Percentiles rank a stretch among this genome's conserved stretches.
Evolutionary conservation across 2,888 invertebrate genomes (phyloP).

Genomic region (Drosophila atripex): DNA sequence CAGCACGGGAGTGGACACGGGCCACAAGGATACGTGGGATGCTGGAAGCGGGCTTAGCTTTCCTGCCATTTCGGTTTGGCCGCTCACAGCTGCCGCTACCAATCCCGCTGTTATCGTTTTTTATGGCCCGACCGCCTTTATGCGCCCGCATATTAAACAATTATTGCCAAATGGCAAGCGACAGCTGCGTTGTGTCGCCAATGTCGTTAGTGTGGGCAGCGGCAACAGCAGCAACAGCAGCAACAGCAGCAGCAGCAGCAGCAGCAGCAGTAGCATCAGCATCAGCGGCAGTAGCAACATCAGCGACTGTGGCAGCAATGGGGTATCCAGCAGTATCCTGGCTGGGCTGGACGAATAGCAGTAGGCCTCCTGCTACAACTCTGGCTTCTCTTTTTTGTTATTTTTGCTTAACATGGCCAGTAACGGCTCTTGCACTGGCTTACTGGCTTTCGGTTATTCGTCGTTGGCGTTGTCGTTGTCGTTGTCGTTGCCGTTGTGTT

Average conservation of each 20-base stretch:
- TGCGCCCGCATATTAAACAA: constrained; percentile 80
- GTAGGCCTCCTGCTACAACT: constrained; percentile 37
- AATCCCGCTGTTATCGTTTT: constrained; percentile 52
- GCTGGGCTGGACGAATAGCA: constrained; percentile 26
- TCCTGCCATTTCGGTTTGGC: constrained; percentile 48
- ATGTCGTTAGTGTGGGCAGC: constrained; percentile 71
- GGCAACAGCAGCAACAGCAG: constrained; percentile 10
- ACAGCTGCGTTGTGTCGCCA: constrained; percentile 76
- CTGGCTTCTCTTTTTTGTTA: constrained; percentile 37
- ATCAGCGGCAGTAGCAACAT: not conserved
- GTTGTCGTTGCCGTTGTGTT: not conserved
- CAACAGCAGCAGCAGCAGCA: constrained; percentile 1
- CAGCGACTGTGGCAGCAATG: not conserved
- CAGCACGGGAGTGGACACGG: constrained; percentile 14
- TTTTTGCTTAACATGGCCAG: constrained; percentile 52
- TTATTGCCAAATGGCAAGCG: constrained; percentile 81
- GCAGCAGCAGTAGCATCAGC: not conserved
- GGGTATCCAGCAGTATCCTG: not conserved
- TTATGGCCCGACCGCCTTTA: constrained; percentile 76
- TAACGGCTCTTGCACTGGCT: constrained; percentile 62
- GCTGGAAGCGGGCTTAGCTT: constrained; percentile 22
- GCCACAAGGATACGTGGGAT: constrained; percentile 54
- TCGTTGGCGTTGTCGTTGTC: constrained; percentile 3
- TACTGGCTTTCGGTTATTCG: constrained; percentile 45
- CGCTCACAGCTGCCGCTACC: constrained; percentile 40